Conservation (phyloP, 2,888 invertebrate species). For the Archips xylosteana region DNA sequence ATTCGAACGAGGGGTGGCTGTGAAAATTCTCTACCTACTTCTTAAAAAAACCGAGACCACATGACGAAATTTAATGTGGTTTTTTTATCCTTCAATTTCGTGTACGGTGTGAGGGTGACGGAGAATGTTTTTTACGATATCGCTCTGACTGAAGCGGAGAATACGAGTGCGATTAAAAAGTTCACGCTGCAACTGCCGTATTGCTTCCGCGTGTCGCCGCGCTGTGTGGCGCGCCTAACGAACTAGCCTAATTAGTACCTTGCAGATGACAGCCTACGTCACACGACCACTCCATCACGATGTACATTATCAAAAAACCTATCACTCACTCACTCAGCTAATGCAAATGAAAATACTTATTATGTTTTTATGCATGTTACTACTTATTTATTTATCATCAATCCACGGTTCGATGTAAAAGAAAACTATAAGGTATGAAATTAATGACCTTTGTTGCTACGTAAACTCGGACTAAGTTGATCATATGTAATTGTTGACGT, state of each 20-base stretch:
- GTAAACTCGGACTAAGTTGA: not conserved
- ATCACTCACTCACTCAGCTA: not conserved
- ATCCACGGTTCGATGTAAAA: not conserved
- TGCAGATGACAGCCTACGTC: constrained; percentile 43
- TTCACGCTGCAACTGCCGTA: constrained; percentile 75
- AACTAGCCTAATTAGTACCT: constrained; percentile 59
- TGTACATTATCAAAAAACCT: constrained; percentile 8
- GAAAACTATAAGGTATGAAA: not conserved
- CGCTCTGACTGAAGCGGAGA: constrained; percentile 63
- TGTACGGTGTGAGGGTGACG: constrained; percentile 57
- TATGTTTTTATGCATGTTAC: not conserved
- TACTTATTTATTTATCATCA: not conserved
- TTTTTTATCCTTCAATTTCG: constrained; percentile 61
- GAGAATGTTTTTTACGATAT: constrained; percentile 56
- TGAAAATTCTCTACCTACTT: constrained; percentile 77
- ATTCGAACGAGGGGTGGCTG: constrained; percentile 77
- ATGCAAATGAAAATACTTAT: not conserved
- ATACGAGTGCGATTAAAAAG: constrained; percentile 64
- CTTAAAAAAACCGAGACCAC: constrained; percentile 76
- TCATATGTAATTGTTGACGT: not conserved
- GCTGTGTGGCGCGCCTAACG: constrained; percentile 53
- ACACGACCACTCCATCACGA: not conserved
- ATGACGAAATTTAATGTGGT: constrained; percentile 63
- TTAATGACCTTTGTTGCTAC: not conserved
- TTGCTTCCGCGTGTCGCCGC: constrained; percentile 61